Conservation (phyloP, 2,888 invertebrate species). For the Drosophila fulvimacula region DNA sequence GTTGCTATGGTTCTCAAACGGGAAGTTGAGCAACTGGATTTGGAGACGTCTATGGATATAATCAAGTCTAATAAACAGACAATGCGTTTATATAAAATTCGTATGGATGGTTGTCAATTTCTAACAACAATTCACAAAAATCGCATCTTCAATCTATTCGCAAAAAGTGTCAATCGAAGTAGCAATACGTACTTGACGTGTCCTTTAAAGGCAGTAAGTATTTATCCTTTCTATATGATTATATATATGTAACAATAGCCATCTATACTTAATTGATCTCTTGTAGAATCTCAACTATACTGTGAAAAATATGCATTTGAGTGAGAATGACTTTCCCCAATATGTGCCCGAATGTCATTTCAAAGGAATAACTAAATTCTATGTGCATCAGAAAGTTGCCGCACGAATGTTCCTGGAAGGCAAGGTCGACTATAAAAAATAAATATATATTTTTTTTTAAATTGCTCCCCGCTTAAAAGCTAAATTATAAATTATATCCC, state of each 20-base stretch:
- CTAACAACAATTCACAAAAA: slow-evolving; percentile 28
- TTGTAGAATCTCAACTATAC: slow-evolving; percentile 36
- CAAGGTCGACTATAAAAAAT: not conserved
- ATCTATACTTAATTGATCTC: not conserved
- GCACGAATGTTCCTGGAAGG: not conserved
- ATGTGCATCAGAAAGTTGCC: not conserved
- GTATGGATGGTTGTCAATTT: slow-evolving; percentile 39
- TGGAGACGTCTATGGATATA: slow-evolving; percentile 37
- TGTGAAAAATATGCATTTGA: slow-evolving; percentile 14
- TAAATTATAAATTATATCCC: not conserved
- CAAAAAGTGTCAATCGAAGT: slow-evolving; percentile 15
- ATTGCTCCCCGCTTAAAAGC: not conserved
- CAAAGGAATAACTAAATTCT: slow-evolving; percentile 4
- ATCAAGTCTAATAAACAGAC: slow-evolving; percentile 1
- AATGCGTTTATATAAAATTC: slow-evolving; percentile 37
- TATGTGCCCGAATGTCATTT: slow-evolving; percentile 30
- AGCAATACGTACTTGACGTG: slow-evolving; percentile 27
- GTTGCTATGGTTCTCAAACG: slow-evolving; percentile 15
- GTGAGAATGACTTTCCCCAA: slow-evolving; percentile 28
- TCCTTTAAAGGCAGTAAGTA: slow-evolving; percentile 46
- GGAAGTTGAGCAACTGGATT: slow-evolving; percentile 5
- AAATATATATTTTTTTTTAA: not conserved
- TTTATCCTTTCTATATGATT: not conserved
- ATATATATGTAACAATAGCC: not conserved
- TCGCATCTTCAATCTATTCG: slow-evolving; percentile 27